phyloP scores from a whole-genome alignment of 1,140 invertebrate genomes.

The Camponotus pennsylvanicus region DNA sequence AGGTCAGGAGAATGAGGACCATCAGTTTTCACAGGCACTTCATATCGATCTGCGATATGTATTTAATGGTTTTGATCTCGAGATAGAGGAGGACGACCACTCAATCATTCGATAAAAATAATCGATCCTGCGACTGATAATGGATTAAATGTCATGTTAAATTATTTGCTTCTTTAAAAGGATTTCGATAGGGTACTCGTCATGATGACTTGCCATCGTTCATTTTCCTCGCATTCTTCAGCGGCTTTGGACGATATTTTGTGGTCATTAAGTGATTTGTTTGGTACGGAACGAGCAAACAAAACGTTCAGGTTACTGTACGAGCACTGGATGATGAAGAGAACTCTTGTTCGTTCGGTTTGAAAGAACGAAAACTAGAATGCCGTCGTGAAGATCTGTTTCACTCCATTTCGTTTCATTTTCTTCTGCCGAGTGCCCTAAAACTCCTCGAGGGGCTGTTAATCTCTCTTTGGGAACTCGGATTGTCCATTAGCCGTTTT shows the following conservation, averaged over 20 bases:
- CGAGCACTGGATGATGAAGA: slow-evolving; percentile 43
- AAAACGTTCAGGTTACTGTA: slow-evolving; percentile 38
- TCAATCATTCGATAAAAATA: slow-evolving; percentile 64
- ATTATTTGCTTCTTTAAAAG: slow-evolving; percentile 11
- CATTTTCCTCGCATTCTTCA: slow-evolving; percentile 5
- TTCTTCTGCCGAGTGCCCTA: slow-evolving; percentile 50
- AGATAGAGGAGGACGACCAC: slow-evolving; percentile 16
- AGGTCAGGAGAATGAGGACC: slow-evolving; percentile 19
- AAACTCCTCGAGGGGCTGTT: slow-evolving; percentile 39
- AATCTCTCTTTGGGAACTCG: slow-evolving; percentile 59
- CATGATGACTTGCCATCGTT: slow-evolving; percentile 6
- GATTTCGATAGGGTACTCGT: slow-evolving; percentile 33
- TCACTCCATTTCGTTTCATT: slow-evolving; percentile 62
- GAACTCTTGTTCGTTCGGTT: slow-evolving; percentile 48
- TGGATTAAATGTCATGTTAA: slow-evolving; percentile 44
- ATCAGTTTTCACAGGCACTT: slow-evolving; percentile 62
- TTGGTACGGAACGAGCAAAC: slow-evolving; percentile 34
- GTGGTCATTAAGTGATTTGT: slow-evolving; percentile 46
- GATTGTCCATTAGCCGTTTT: slow-evolving; percentile 57
- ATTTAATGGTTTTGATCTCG: slow-evolving; percentile 57
- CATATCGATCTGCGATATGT: slow-evolving; percentile 67
- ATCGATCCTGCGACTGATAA: slow-evolving; percentile 56
- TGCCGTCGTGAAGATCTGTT: slow-evolving; percentile 55
- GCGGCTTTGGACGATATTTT: slow-evolving; percentile 16
- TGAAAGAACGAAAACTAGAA: slow-evolving; percentile 59